These are phyloP conservation scores for Cottus gobio DNA, from an alignment of 2,113 vertebrate genomes.

Conservation along the genomic window DNA sequence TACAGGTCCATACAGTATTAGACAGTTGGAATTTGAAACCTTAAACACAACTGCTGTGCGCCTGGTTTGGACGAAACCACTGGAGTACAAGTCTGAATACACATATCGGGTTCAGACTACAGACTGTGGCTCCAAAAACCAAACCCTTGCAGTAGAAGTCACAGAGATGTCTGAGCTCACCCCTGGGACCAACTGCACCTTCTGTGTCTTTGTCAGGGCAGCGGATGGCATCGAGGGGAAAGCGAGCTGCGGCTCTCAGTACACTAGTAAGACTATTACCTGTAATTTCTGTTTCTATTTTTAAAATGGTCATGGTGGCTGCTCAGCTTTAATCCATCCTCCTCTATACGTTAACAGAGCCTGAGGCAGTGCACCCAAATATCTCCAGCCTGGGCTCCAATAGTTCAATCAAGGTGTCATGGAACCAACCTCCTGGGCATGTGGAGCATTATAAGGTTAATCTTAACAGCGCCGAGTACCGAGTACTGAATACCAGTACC, in stretches of 20 bases:
- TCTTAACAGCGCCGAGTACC: no score
- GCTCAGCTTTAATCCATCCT: conserved; percentile 1
- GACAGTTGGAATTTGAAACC: neutral
- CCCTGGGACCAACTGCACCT: conserved; percentile 62
- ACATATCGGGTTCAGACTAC: conserved; percentile 49
- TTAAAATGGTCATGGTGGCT: neutral
- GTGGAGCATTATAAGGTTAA: conserved; percentile 48
- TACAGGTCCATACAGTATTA: conserved; percentile 56
- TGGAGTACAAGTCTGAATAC: conserved; percentile 35
- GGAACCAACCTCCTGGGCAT: conserved; percentile 59
- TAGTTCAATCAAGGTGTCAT: conserved; percentile 66
- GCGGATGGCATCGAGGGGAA: conserved; percentile 30
- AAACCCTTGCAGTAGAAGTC: fast-evolving
- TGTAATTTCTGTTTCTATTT: neutral
- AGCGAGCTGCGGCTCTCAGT: conserved; percentile 37
- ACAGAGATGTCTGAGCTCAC: conserved; percentile 41
- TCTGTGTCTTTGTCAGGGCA: conserved; percentile 65
- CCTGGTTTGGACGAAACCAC: conserved; percentile 54
- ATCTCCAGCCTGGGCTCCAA: conserved; percentile 66
- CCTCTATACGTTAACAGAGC: conserved; percentile 59
- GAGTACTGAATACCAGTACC: no score
- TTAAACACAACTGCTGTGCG: conserved; percentile 57
- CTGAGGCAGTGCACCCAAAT: conserved; percentile 40
- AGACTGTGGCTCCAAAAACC: conserved; percentile 27
- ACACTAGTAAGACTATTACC: conserved; percentile 61